Evolutionary conservation across 2,888 invertebrate species (phyloP).

Genomic region (Parnassius smintheus): DNA sequence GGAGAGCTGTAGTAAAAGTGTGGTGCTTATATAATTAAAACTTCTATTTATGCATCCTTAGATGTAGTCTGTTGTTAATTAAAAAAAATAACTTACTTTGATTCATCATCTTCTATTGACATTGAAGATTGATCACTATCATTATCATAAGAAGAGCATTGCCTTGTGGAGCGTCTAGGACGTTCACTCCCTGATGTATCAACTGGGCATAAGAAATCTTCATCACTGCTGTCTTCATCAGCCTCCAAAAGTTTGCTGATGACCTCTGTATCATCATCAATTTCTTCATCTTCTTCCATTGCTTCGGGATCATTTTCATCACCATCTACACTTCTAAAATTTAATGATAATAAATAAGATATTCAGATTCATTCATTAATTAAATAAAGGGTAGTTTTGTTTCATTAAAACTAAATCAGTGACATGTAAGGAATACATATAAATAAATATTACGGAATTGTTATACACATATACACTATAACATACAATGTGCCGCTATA

Average conservation of each 20-base stretch:
- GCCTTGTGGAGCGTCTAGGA: conserved; percentile 51
- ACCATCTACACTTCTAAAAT: conserved; percentile 37
- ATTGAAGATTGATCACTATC: conserved; percentile 34
- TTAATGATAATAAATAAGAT: neutral
- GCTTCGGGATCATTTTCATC: conserved; percentile 42
- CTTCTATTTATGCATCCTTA: no score
- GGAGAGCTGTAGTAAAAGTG: no score
- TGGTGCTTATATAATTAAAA: no score
- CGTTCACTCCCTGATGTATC: conserved; percentile 39
- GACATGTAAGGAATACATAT: no score
- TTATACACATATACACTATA: no score
- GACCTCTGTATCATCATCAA: conserved; percentile 64
- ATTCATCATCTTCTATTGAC: conserved; percentile 32
- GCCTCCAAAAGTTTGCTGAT: conserved; percentile 67
- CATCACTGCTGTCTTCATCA: conserved; percentile 58
- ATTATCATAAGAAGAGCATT: conserved; percentile 42
- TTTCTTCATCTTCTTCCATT: conserved; percentile 38
- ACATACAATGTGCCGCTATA: no score
- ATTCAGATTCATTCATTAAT: no score
- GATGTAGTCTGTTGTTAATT: no score
- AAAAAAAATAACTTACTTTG: conserved; percentile 29
- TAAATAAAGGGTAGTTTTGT: no score
- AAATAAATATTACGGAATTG: no score
- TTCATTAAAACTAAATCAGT: no score
- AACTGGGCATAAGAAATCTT: conserved; percentile 51